Conservation (phyloP, 1,140 invertebrate genomes). For the Dendroctonus ponderosae region DNA sequence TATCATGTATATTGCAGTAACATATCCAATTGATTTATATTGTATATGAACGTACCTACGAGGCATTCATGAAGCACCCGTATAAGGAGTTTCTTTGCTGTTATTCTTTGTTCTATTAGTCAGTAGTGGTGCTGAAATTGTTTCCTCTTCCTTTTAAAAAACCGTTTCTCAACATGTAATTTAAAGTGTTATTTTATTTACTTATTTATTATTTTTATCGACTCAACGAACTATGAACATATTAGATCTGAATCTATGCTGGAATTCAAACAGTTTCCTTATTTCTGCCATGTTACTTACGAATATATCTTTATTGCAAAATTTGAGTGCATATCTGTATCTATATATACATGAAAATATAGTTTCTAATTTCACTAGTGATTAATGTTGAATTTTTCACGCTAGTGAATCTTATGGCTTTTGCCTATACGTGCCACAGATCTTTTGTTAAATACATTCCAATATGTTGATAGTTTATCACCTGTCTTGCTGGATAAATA, state of each 20-base stretch:
- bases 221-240: too few relatives aligned
- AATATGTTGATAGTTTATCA: constrained; percentile 15
- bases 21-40: constrained; percentile 1
- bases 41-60: too few relatives aligned
- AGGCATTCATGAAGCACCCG: constrained; percentile 1
- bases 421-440: constrained; percentile 4
- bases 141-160: too few relatives aligned
- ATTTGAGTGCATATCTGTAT: too few relatives aligned
- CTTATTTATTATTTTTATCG: too few relatives aligned
- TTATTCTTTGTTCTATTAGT: constrained; percentile 5
- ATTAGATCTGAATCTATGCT: too few relatives aligned
- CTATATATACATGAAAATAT: too few relatives aligned
- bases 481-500: constrained; percentile 1
- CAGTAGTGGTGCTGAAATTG: constrained; percentile 6
- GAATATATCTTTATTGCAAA: too few relatives aligned
- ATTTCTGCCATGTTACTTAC: too few relatives aligned
- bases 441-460: constrained; percentile 13
- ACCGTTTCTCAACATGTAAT: too few relatives aligned
- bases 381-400: background rate
- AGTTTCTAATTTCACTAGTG: background rate
- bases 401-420: background rate
- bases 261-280: too few relatives aligned
- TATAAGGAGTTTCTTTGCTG: constrained; percentile 17
- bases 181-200: too few relatives aligned
- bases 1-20: constrained; percentile 4